Percentiles rank a stretch among this genome's conserved stretches.
Conservation (phyloP, 2,113 vertebrate genomes). For the Oncorhynchus keta region DNA sequence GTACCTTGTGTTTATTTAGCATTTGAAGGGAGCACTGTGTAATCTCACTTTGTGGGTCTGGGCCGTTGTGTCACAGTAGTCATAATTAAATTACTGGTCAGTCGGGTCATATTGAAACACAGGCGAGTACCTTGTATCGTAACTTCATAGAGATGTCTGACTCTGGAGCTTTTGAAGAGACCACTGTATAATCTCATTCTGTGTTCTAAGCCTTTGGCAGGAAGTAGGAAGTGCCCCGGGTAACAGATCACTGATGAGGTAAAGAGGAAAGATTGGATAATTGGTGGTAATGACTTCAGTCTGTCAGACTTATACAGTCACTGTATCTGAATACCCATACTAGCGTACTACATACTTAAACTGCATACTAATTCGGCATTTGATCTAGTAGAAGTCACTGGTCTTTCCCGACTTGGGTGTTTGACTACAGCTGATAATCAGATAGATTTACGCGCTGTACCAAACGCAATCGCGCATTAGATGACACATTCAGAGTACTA, state of each 20-base stretch:
- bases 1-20: too few relatives aligned
- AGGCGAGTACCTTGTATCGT: not conserved
- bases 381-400: too few relatives aligned
- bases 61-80: not conserved
- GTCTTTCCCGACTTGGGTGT: too few relatives aligned
- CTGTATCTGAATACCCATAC: too few relatives aligned
- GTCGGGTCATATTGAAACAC: not conserved
- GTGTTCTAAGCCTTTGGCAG: conserved; percentile 35
- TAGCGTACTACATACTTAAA: too few relatives aligned
- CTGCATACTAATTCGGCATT: too few relatives aligned
- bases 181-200: conserved; percentile 40
- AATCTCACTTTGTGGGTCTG: not conserved
- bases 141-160: too few relatives aligned
- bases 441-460: too few relatives aligned
- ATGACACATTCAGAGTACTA: too few relatives aligned
- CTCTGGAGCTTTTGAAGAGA: conserved; percentile 9
- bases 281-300: conserved; percentile 64
- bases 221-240: conserved; percentile 36
- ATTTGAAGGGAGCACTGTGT: conserved; percentile 2
- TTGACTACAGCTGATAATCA: too few relatives aligned
- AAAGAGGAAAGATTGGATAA: conserved; percentile 50
- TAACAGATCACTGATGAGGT: conserved; percentile 54
- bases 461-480: too few relatives aligned
- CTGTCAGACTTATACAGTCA: conserved; percentile 14
- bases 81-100: not conserved